Base-by-base conservation (phyloP, 1,140 invertebrate genomes). In the Panulirus ornatus region DNA sequence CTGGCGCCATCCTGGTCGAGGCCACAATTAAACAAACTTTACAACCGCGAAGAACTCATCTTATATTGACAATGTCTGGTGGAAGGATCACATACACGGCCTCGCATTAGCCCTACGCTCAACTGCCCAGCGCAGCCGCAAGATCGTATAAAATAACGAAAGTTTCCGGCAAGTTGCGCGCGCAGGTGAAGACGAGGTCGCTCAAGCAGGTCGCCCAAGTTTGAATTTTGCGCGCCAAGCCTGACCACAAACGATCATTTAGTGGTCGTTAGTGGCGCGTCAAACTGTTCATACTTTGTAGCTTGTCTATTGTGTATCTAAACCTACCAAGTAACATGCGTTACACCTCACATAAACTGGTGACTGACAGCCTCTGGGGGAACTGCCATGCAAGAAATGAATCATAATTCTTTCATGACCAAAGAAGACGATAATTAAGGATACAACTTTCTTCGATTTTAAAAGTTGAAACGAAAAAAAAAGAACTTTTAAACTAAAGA, bases 141-240 rank as follows among this genome's bases (percentile, higher is more conserved):
- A 81, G 78, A 81, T 84, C 81, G 42, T 84, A 51, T 84, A 66
- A 84, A 54, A 54, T 83, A 83, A 66, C 81, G 58, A 66, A 84
- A 84, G 40, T 84, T 84, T 70, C 81, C 58, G 63, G 58, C 36
- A 44, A 2, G 40, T 22, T 40, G 58, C 81, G 47, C 11, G 58
- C 81, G 58, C 58, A 66, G 81, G 81, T 84, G 81, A 84, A 36
- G 51, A 22, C 6, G 30, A 27, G 16, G 34, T 27, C 58, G 8
- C 34, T 27, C 19, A n/a, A n/a, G 14, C 54, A 63, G 54, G 34
- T 14, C 36, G 9, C 8, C 36, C 22, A 63, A 66, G 63, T 84
- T 84, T 70, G 14, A 70, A 70, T 84, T n/a, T 30, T 66, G 58
- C 27, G 58, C n/a, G 5, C n/a, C 22, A 30, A 66, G 30, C n/a